These are phyloP conservation scores for Falco berigora DNA, from an alignment of 2,797 vertebrate species.

Conservation along the genomic window DNA sequence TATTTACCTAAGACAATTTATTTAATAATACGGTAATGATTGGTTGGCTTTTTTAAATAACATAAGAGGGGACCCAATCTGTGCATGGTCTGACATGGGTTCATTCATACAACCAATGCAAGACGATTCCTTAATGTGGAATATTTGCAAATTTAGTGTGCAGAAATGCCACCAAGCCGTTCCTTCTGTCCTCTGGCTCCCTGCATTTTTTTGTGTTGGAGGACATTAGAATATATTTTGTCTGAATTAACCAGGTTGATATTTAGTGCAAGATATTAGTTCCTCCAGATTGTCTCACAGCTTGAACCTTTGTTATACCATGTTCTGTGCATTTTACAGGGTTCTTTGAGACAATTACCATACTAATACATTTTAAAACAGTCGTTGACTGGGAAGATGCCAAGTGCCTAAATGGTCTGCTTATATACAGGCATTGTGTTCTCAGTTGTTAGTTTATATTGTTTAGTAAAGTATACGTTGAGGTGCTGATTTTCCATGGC, in stretches of 20 bases:
- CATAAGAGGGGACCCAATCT: background rate
- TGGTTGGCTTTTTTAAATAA: background rate
- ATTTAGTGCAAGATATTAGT: background rate
- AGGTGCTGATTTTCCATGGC: conserved; percentile 56
- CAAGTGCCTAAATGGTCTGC: conserved; percentile 22
- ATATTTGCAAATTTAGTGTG: background rate
- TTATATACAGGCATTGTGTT: background rate
- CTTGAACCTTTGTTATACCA: conserved; percentile 29
- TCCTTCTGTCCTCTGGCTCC: background rate
- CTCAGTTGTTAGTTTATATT: conserved; percentile 29
- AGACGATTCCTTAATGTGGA: background rate
- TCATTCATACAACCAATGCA: background rate
- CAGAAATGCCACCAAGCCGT: background rate
- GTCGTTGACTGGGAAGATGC: conserved; percentile 13
- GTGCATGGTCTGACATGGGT: background rate
- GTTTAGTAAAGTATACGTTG: conserved; percentile 32
- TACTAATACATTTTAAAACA: conserved; percentile 28
- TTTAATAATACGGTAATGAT: background rate
- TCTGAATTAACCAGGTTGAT: conserved; percentile 45
- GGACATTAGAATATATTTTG: background rate
- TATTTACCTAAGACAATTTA: background rate
- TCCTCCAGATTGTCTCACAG: conserved; percentile 49
- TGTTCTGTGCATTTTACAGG: background rate
- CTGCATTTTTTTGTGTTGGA: background rate
- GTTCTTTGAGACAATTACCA: conserved; percentile 48